Base-by-base conservation (phyloP, 2,888 invertebrate genomes). In the Spicauda simplicius region DNA sequence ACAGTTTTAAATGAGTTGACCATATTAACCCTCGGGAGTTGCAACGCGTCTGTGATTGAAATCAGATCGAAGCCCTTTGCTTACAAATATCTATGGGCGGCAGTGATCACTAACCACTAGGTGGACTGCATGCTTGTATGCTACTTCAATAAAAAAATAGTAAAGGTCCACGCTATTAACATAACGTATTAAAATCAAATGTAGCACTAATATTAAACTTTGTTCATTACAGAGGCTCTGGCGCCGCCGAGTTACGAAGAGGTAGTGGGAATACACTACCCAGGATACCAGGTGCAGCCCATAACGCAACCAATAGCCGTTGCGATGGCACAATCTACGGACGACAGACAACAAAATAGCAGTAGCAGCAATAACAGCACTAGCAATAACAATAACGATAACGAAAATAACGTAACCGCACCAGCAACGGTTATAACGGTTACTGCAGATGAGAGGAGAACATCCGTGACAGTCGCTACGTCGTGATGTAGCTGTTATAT, bases 231-330 rank as follows among this genome's bases (percentile, higher is more conserved):
- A 93, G 92, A 93, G 80, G 86, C 83, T 67, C 86, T 92, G 85
- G 92, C 91, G 0, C 92, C 92, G 1, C 92, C 92, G 0, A 93
- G 93, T 74, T 93, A 93, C 78, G 92, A 93, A 53, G 92, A 93
- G 69, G 92, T 92, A 16, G 91, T 93, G 8, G 91, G 91, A 0
- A 76, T 90, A 16, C 91, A 92, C 80, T 91, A 90, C 71, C 91
- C 92, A 0, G 80, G 79, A 68, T 90, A 80, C 73, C 80, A 75
- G 45, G 74, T 74, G 0, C 90, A 90, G 70, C 91, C 92, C 1
- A 91, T 91, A 70, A 78, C 86, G 2, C 83, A 84, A 50, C 93
- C 92, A 1, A 86, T 92, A 65, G 80, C 85, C 5, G 71, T 80
- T n/a, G 90, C 92, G 1, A 74, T 91, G 63, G 85, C 86, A 0